phyloP scores from a whole-genome alignment of 2,888 invertebrate species.

The Automeris io region DNA sequence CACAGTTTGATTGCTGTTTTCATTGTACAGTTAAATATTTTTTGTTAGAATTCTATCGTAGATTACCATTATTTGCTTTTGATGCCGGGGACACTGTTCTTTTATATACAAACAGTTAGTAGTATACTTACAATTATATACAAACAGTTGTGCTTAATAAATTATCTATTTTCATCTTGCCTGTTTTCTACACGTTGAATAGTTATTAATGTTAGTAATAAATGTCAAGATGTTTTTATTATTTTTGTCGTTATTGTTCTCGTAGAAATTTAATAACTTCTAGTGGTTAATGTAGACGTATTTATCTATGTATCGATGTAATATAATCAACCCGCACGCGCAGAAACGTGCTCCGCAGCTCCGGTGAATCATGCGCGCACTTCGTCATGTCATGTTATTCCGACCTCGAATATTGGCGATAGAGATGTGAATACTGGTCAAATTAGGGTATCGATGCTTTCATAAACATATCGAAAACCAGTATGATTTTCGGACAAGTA shows the following conservation, averaged over 20 bases:
- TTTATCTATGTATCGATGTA: neutral
- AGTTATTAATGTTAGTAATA: constrained; percentile 6
- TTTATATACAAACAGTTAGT: too few species aligned
- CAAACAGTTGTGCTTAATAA: constrained; percentile 8
- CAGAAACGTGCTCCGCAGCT: constrained; percentile 33
- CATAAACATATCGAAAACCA: too few species aligned
- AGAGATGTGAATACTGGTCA: constrained; percentile 30
- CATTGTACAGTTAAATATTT: constrained; percentile 2
- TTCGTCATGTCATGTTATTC: constrained; percentile 56
- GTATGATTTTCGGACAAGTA: too few species aligned
- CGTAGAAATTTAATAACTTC: neutral
- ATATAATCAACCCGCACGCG: constrained; percentile 36
- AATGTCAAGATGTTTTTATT: constrained; percentile 7
- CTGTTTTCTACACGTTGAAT: constrained; percentile 2
- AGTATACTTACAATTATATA: too few species aligned
- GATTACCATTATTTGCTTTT: constrained; percentile 2
- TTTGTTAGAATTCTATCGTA: neutral
- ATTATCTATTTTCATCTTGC: constrained; percentile 4
- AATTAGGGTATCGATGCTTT: constrained; percentile 8
- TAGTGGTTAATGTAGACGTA: neutral
- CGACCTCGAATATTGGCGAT: constrained; percentile 54
- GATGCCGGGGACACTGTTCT: constrained; percentile 4
- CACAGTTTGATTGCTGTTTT: constrained; percentile 12
- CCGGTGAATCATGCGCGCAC: constrained; percentile 60
- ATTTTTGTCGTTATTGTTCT: neutral